Evolutionary conservation across 2,113 vertebrate genomes (phyloP).

Genomic region (Xenopus borealis): DNA sequence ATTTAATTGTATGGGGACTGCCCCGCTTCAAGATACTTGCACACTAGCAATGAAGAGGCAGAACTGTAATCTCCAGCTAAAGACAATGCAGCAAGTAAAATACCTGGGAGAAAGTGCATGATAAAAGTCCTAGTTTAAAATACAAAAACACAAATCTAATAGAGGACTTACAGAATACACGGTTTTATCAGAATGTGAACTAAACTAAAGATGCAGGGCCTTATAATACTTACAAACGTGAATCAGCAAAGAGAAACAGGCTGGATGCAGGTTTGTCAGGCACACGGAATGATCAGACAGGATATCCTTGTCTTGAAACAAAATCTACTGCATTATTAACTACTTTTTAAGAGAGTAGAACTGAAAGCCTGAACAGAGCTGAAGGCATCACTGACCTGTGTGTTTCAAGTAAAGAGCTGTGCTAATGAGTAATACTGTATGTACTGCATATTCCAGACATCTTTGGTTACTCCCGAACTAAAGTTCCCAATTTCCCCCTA

Average conservation of each 20-base stretch:
- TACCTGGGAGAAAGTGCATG: background rate
- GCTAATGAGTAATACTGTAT: too few relatives aligned
- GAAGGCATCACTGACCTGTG: background rate
- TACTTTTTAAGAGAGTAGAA: constrained; percentile 3
- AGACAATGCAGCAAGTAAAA: too few relatives aligned
- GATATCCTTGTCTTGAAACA: constrained; percentile 41
- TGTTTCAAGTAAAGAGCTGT: too few relatives aligned
- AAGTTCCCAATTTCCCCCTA: too few relatives aligned
- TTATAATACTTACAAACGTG: constrained; percentile 21
- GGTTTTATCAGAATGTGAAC: too few relatives aligned
- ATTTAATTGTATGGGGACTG: too few relatives aligned
- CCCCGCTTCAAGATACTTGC: too few relatives aligned
- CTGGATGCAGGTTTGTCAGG: constrained; percentile 33
- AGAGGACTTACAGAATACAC: background rate
- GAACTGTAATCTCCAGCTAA: too few relatives aligned
- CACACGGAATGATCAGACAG: constrained; percentile 26
- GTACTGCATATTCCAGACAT: too few relatives aligned
- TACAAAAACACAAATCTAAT: background rate
- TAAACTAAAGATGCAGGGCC: constrained; percentile 3
- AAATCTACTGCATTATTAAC: constrained; percentile 33
- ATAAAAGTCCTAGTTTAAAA: background rate
- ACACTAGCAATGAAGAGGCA: too few relatives aligned
- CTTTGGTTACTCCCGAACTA: too few relatives aligned
- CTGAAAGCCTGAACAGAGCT: constrained; percentile 4
- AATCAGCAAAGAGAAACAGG: constrained; percentile 41